These are phyloP conservation scores for Beris morrisii DNA, from an alignment of 2,888 invertebrate species.

Conservation along the genomic window DNA sequence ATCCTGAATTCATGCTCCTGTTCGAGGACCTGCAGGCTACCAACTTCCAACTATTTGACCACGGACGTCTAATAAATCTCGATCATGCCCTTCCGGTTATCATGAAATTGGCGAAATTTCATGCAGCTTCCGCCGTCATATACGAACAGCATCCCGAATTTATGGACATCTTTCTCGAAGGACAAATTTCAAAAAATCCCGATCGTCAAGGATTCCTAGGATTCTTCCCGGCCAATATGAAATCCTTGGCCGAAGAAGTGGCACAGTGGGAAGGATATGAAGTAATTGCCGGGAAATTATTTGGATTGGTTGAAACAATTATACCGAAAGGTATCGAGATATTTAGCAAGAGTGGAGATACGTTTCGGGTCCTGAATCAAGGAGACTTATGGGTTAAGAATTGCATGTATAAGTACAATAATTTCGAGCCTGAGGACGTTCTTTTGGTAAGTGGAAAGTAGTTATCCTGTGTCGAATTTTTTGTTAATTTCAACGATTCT, in stretches of 20 bases:
- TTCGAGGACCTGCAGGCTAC: slow-evolving; percentile 61
- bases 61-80: slow-evolving; percentile 60
- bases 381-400: slow-evolving; percentile 54
- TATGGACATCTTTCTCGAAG: slow-evolving; percentile 51
- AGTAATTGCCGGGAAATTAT: slow-evolving; percentile 53
- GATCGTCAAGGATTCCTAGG: slow-evolving; percentile 51
- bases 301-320: slow-evolving; percentile 50
- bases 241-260: slow-evolving; percentile 51
- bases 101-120: slow-evolving; percentile 60
- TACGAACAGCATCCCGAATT: slow-evolving; percentile 47
- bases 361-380: slow-evolving; percentile 52
- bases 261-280: slow-evolving; percentile 53
- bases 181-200: slow-evolving; percentile 52
- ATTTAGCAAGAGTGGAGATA: slow-evolving; percentile 47
- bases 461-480: neutral
- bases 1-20: slow-evolving; percentile 54
- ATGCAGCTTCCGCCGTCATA: slow-evolving; percentile 59
- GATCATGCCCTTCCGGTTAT: slow-evolving; percentile 59
- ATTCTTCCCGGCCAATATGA: slow-evolving; percentile 52
- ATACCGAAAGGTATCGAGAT: slow-evolving; percentile 48
- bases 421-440: slow-evolving; percentile 50
- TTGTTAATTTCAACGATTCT: neutral
- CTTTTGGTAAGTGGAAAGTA: slow-evolving; percentile 45
- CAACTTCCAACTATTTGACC: slow-evolving; percentile 61
- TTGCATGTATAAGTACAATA: slow-evolving; percentile 51